Base-by-base conservation (phyloP, 2,113 vertebrate genomes). In the Entosphenus tridentatus region DNA sequence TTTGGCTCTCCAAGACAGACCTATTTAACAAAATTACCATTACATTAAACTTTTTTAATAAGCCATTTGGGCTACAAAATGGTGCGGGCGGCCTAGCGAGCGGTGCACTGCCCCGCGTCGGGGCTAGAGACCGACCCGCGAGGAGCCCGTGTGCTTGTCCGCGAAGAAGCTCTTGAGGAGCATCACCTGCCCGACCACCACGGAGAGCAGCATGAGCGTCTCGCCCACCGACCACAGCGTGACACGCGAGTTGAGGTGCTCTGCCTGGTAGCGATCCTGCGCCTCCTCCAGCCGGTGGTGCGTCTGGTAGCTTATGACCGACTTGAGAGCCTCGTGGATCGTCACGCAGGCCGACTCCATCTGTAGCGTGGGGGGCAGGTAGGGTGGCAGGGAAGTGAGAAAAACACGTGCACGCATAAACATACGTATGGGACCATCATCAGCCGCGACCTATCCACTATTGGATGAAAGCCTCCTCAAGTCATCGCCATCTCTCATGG, bases 101-200 rank as follows among this genome's bases (percentile, higher is more conserved):
- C 39, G 39, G 39, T 39, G 62, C 62, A 65, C 18, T 65, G n/a
- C 10, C n/a, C 18, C n/a, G n/a, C 18, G 18, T 9, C 10, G 62
- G n/a, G 62, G 59, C 74, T 85, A 89, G 72, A 82, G 88, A 72
- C 73, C 67, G 1, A 73, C 75, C 0, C 72, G 55, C 1, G 79
- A 13, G 1, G 77, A 71, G 54, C 73, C 3, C 0, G 78, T 70
- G 71, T 79, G 83, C 72, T 82, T 87, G 10, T 89, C 88, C 0
- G 72, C 79, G 76, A 93, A 95, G 79, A 92, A 95, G 76, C 86
- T 89, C 70, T 75, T 86, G 3, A 95, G 85, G 79, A 93, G 72
- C 73, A 90, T 12, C 71, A 90, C 84, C 72, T 93, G 88, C 72
- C 87, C 82, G 2, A 89, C 16, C 73, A 86, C 84, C 72, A 92